Conservation (phyloP, 2,888 invertebrate species). For the Ennomos fuscantarius region DNA sequence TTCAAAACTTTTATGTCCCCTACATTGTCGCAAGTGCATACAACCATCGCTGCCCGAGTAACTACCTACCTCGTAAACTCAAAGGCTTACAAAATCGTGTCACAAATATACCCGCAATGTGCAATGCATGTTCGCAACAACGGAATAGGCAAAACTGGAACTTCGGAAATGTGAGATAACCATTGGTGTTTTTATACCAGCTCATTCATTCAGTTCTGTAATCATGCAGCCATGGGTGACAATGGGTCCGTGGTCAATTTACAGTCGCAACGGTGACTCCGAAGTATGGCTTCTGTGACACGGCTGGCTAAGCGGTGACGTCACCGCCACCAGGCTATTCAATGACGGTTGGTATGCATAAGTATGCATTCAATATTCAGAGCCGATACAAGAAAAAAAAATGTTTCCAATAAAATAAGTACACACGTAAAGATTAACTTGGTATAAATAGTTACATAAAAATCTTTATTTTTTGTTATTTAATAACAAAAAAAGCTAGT, state of each 20-base stretch:
- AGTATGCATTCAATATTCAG: constrained; percentile 38
- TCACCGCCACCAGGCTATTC: constrained; percentile 66
- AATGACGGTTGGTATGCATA: constrained; percentile 56
- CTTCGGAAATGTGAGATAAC: background rate
- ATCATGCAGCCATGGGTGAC: constrained; percentile 15
- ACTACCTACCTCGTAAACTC: constrained; percentile 25
- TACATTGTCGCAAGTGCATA: constrained; percentile 28
- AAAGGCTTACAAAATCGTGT: constrained; percentile 51
- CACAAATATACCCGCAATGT: constrained; percentile 59
- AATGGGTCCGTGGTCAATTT: constrained; percentile 51
- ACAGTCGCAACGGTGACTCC: constrained; percentile 42
- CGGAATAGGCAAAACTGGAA: constrained; percentile 13
- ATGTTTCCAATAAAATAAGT: no score
- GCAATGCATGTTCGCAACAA: constrained; percentile 31
- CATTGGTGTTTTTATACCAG: constrained; percentile 7
- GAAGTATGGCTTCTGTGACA: constrained; percentile 75
- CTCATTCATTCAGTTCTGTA: background rate
- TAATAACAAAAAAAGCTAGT: no score
- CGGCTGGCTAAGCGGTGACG: constrained; percentile 77
- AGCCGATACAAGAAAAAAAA: constrained; percentile 42
- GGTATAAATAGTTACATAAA: no score
- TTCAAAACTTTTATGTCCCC: constrained; percentile 47
- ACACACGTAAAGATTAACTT: no score
- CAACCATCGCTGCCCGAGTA: constrained; percentile 51
- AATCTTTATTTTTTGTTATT: no score